phyloP scores from a whole-genome alignment of 2,797 vertebrate genomes.

The Anniella stebbinsi region DNA sequence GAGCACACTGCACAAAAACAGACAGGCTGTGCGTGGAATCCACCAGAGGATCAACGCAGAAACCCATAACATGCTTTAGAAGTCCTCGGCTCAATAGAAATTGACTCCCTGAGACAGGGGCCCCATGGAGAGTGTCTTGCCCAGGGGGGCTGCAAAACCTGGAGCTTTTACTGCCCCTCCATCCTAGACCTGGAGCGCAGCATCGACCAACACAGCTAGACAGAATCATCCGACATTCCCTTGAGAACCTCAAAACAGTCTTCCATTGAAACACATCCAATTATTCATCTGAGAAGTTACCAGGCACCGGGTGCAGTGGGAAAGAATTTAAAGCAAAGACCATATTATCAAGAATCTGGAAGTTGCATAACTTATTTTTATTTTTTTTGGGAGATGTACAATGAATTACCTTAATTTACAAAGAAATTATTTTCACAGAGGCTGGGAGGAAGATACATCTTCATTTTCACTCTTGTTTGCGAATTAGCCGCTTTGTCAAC shows the following conservation, averaged over 20 bases:
- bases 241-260: neutral
- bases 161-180: no score
- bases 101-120: no score
- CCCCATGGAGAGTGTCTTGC: no score
- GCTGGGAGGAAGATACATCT: conserved; percentile 45
- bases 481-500: neutral
- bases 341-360: conserved; percentile 56
- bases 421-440: conserved; percentile 55
- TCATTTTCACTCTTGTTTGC: conserved; percentile 35
- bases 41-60: no score
- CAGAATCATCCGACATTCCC: no score
- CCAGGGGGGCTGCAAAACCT: no score
- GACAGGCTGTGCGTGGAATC: no score
- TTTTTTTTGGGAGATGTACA: conserved; percentile 60
- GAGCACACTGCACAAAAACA: no score
- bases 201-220: no score
- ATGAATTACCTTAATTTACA: conserved; percentile 72
- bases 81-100: no score
- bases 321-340: conserved; percentile 68
- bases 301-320: conserved; percentile 55
- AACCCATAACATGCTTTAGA: no score
- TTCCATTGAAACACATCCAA: neutral
- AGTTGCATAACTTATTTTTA: conserved; percentile 25
- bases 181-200: no score
- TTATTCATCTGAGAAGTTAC: conserved; percentile 63